A percentile compares a stretch with the other conserved stretches of the same genome.
These are phyloP conservation scores for Pholis gunnellus DNA, from an alignment of 2,113 vertebrate species.

Conservation along the genomic window DNA sequence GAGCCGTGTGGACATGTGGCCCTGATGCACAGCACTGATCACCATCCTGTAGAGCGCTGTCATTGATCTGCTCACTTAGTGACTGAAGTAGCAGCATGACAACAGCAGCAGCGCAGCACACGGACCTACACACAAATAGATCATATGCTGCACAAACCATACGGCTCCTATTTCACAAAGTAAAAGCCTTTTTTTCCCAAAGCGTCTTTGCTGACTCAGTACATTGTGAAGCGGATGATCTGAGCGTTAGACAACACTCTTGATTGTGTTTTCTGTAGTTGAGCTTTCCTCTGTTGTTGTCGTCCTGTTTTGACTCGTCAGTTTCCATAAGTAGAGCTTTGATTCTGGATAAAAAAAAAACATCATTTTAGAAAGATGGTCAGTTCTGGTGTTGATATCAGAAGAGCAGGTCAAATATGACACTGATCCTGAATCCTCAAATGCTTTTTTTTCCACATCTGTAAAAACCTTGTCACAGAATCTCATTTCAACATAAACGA, in stretches of 20 bases:
- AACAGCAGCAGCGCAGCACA: background rate
- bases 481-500: background rate
- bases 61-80: background rate
- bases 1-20: background rate
- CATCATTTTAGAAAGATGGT: background rate
- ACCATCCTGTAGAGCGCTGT: background rate
- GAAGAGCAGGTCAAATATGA: background rate
- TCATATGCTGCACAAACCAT: background rate
- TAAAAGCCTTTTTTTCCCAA: background rate
- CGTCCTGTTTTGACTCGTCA: background rate
- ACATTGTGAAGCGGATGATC: background rate
- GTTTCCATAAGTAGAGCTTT: background rate
- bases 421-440: background rate
- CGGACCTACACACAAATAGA: background rate
- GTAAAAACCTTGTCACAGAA: background rate
- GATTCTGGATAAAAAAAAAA: background rate
- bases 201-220: background rate
- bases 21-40: background rate
- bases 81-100: background rate
- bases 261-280: slow-evolving; percentile 13
- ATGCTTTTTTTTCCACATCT: background rate
- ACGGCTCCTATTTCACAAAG: background rate
- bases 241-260: background rate
- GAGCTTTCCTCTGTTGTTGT: slow-evolving; percentile 13
- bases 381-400: background rate